phyloP scores from a whole-genome alignment of 2,113 vertebrate genomes.

The Corydoras maculifer region DNA sequence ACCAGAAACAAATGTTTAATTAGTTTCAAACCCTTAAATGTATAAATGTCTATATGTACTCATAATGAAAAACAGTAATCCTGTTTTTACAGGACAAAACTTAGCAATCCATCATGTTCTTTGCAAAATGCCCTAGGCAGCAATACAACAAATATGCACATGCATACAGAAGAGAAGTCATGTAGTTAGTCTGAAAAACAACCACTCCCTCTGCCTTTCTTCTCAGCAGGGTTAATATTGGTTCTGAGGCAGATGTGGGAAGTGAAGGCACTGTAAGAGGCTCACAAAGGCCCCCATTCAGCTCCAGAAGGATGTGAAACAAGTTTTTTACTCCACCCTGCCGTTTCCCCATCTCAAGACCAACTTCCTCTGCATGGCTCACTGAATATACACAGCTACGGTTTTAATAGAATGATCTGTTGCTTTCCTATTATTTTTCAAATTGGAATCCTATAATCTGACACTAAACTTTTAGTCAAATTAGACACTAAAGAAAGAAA shows the following conservation, averaged over 20 bases:
- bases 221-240: constrained; percentile 1
- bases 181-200: constrained; percentile 22
- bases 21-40: too few species aligned
- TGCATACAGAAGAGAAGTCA: constrained; percentile 21
- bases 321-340: constrained; percentile 16
- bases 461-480: too few species aligned
- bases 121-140: constrained; percentile 25
- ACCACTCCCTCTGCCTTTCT: constrained; percentile 20
- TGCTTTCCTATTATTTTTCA: background rate
- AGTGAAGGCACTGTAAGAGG: constrained; percentile 28
- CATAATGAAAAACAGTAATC: constrained; percentile 17
- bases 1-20: too few species aligned
- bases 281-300: constrained; percentile 46
- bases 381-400: constrained; percentile 4
- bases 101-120: constrained; percentile 22
- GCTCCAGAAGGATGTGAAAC: constrained; percentile 27
- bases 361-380: constrained; percentile 27
- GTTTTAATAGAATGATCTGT: background rate
- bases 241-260: constrained; percentile 39
- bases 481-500: too few species aligned
- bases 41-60: background rate
- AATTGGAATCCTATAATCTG: too few species aligned
- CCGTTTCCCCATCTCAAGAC: constrained; percentile 15
- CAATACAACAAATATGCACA: constrained; percentile 36
- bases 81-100: constrained; percentile 11